Evolutionary conservation across 2,797 vertebrate species (phyloP), one percentile per base, ranked within the genome.

Genomic region (Cossypha heuglini): DNA sequence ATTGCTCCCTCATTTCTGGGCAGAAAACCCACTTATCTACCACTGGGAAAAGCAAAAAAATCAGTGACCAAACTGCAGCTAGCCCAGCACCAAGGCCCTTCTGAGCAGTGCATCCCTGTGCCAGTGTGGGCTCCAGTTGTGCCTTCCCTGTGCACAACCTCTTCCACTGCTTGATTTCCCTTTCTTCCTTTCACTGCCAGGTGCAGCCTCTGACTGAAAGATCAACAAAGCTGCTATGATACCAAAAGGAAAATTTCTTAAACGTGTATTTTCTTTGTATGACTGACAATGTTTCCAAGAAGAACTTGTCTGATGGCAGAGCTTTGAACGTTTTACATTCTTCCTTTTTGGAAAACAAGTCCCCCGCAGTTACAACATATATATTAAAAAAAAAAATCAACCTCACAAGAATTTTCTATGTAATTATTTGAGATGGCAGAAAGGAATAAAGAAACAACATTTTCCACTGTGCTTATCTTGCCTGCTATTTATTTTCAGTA

Each of bases 401-500:
- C 11, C 3, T 21, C 7, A 46, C 6, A 63, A 57, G 66, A 93
- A 72, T 81, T 86, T 75, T 58, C 40, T 45, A 72, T 79, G 67
- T 76, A 58, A 86, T 90, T 75, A 94, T 0, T 57, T 14, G 26
- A 80, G 48, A 82, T 38, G 71, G 29, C 40, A 96, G 74, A 59
- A 74, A 87, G 3, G 8, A 71, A 69, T 54, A 73, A 80, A 85
- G 37, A 94, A 88, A 77, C 29, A 52, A 17, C n/a, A 54, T 77
- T 85, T 93, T 77, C 35, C 29, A 63, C 48, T 59, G 37, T 46
- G 24, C 17, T 93, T 67, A 71, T 64, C 42, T 59, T 74, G 64
- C 49, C 68, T 80, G 76, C 63, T 76, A 18, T 61, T 82, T 76
- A 64, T 92, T 82, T 89, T 74, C 78, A 67, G 42, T 57, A 87